Evolutionary conservation across 2,888 invertebrate species (phyloP).

Genomic region (Limnephilus auricula): DNA sequence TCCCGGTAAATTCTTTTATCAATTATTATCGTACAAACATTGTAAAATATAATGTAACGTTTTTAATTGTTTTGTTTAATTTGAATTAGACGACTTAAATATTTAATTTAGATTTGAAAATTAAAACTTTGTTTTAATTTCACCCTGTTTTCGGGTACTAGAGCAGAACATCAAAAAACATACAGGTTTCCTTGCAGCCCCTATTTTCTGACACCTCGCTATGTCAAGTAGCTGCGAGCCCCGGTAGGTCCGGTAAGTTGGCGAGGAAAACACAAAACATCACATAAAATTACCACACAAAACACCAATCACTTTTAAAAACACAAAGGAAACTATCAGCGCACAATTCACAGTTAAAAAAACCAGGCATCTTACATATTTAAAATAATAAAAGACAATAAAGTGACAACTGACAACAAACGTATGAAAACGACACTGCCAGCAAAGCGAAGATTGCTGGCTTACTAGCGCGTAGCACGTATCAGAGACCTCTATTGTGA

Average conservation of each 20-base stretch:
- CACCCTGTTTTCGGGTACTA: neutral
- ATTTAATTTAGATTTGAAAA: neutral
- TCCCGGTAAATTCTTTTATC: too few relatives aligned
- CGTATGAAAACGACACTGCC: neutral
- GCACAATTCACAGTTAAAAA: neutral
- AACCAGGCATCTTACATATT: neutral
- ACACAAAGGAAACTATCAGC: neutral
- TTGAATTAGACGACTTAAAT: neutral
- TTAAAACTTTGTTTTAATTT: neutral
- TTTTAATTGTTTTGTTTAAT: too few relatives aligned
- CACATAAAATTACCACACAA: neutral
- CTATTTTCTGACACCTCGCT: neutral
- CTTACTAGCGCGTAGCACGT: slow-evolving; percentile 2
- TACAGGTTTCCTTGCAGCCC: neutral
- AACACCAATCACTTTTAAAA: neutral
- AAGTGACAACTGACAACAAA: neutral
- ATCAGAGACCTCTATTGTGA: neutral
- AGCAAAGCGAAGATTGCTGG: neutral
- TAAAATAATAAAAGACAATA: neutral
- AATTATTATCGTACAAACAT: too few relatives aligned
- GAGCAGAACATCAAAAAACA: neutral
- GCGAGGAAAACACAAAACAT: neutral
- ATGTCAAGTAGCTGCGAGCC: neutral
- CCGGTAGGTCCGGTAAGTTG: neutral
- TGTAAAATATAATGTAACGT: too few relatives aligned